Conservation (phyloP, 2,888 invertebrate species). For the Metalampra italica region DNA sequence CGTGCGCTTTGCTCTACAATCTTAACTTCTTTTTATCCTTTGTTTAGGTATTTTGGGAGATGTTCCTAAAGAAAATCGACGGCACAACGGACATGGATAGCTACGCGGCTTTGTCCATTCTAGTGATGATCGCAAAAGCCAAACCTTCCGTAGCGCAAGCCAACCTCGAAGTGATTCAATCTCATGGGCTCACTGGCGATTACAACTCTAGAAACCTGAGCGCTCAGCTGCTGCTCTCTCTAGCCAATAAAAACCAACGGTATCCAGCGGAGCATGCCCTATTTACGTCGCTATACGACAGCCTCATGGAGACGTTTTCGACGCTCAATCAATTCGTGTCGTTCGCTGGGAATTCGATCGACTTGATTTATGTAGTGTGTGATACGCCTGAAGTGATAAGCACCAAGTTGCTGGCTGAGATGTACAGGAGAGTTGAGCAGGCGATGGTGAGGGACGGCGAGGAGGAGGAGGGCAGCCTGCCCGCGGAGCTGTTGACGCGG, state of each 20-base stretch:
- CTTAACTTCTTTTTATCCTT: not conserved
- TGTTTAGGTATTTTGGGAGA: constrained; percentile 88
- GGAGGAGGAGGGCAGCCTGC: constrained; percentile 50
- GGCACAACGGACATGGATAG: constrained; percentile 85
- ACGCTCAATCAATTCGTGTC: constrained; percentile 68
- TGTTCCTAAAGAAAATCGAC: constrained; percentile 85
- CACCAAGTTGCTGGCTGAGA: constrained; percentile 65
- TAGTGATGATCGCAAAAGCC: constrained; percentile 84
- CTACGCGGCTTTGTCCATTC: constrained; percentile 84
- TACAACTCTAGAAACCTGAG: constrained; percentile 57
- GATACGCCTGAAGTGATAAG: constrained; percentile 77
- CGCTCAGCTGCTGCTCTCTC: constrained; percentile 51
- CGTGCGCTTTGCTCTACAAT: too few relatives aligned
- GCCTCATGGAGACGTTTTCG: constrained; percentile 67
- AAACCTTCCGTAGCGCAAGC: constrained; percentile 80
- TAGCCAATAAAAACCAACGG: constrained; percentile 56
- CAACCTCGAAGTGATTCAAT: constrained; percentile 86
- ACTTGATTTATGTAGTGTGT: constrained; percentile 77
- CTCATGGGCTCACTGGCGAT: constrained; percentile 82
- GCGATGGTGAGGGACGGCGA: constrained; percentile 47
- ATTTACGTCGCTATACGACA: constrained; percentile 52
- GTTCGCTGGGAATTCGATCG: constrained; percentile 71
- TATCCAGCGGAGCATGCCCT: constrained; percentile 59
- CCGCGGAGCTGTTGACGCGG: constrained; percentile 65
- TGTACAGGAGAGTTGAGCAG: constrained; percentile 65